Base-by-base conservation (phyloP, 1,140 invertebrate genomes). In the Leptoteleia sp. region DNA sequence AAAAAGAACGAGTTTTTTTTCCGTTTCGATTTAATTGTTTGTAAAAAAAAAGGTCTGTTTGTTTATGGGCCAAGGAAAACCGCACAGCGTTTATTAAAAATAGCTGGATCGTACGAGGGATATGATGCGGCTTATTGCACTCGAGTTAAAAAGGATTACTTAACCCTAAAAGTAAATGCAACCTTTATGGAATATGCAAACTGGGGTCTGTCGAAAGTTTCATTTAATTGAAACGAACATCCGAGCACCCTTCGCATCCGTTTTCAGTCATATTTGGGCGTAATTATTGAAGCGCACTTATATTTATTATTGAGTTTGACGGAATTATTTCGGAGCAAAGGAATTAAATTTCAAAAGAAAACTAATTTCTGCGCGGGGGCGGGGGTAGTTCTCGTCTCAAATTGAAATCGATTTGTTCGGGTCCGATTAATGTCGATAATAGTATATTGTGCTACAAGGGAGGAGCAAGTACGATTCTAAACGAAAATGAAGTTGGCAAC, bases 211-310 rank as follows among this genome's bases (percentile, higher is more conserved):
- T 40, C 33, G 35, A 50, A 73, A 64, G 25, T 65, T 64, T 48
- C 42, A n/a, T 73, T 55, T 73, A 65, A 73, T 73, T 73, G 70
- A 57, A 57, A 42, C 70, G 70, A 73, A 73, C 42, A 73, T 73
- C 70, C 42, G 52, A 73, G 68, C 38, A 65, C 59, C 59, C 61
- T 75, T 47, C 43, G 35, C 22, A 33, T 13, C 4, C 33, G 9
- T 42, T 27, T 54, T 52, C 38, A 42, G 31, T 33, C 9, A 72
- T 64, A 62, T 72, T 72, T 62, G 40, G 38, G 16, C 22, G 55
- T 64, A 72, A 64, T 55, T 62, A 54, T 31, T 31, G 68, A 19
- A 54, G 61, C 61, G 35, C 52, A 52, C 4, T 29, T n/a, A 6
- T 25, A 25, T 43, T 54, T 62, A n/a, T n/a, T n/a, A n/a, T n/a